Percentiles rank a stretch among this genome's conserved stretches.
Evolutionary conservation across 2,113 vertebrate genomes (phyloP).

Genomic region (Otus sunia): DNA sequence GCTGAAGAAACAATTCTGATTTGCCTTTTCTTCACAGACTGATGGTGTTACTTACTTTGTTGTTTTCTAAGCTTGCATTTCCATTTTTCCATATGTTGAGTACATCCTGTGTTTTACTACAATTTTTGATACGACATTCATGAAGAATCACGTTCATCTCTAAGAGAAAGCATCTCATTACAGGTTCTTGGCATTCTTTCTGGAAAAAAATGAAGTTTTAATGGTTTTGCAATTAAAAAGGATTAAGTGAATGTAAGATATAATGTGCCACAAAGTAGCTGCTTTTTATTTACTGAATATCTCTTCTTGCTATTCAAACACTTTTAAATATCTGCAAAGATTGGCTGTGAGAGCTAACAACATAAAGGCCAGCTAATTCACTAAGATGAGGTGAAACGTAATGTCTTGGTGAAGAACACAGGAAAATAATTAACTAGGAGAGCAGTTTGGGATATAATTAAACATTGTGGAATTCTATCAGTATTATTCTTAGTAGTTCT

Average conservation of each 20-base stretch:
- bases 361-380: not conserved
- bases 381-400: not conserved
- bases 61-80: not conserved
- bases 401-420: not conserved
- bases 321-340: not conserved
- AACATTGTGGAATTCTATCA: not conserved
- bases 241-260: not conserved
- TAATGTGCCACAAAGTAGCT: not conserved
- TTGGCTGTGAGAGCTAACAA: not conserved
- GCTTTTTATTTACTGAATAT: not conserved
- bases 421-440: not conserved
- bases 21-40: not conserved
- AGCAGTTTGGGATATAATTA: not conserved
- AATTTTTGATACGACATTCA: slow-evolving; percentile 46
- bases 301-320: not conserved
- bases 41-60: not conserved
- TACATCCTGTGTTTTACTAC: slow-evolving; percentile 27
- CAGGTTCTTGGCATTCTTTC: slow-evolving; percentile 68
- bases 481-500: not conserved
- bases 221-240: not conserved
- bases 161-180: slow-evolving; percentile 74
- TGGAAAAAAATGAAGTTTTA: slow-evolving; percentile 22
- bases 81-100: slow-evolving; percentile 1
- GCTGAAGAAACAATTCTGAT: not conserved
- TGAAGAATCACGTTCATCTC: slow-evolving; percentile 68